Conservation (phyloP, 2,888 invertebrate species). For the Agrenia bidenticulata region DNA sequence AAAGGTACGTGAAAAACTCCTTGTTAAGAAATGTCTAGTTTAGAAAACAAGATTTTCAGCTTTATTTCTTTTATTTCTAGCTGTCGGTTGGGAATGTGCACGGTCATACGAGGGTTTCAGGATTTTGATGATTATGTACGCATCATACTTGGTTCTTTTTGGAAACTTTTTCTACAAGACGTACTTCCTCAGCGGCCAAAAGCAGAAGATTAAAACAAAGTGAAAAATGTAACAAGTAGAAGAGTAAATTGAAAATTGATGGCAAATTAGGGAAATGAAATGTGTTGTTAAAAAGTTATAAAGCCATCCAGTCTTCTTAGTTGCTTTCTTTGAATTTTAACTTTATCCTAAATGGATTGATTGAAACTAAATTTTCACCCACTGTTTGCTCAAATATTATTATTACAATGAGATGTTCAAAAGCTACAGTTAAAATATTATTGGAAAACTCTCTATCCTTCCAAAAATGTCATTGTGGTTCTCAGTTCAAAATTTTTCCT, state of each 20-base stretch:
- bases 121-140: constrained; percentile 87
- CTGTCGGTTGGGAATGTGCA: constrained; percentile 42
- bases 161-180: constrained; percentile 91
- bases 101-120: constrained; percentile 59
- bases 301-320: constrained; percentile 16
- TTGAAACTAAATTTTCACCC: too few species aligned
- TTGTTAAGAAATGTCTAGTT: neutral
- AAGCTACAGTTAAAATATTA: too few species aligned
- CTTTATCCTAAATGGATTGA: too few species aligned
- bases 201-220: constrained; percentile 4
- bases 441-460: too few species aligned
- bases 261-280: neutral
- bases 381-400: too few species aligned
- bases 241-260: neutral
- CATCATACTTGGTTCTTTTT: constrained; percentile 89
- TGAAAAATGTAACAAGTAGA: neutral
- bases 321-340: neutral
- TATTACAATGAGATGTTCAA: too few species aligned
- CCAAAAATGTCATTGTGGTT: too few species aligned
- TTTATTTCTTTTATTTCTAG: constrained; percentile 12
- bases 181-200: constrained; percentile 62
- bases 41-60: neutral
- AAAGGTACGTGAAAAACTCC: constrained; percentile 27
- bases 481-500: too few species aligned
- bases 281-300: neutral